Conservation (phyloP, 2,113 vertebrate species). For the Enhydra lutris region DNA sequence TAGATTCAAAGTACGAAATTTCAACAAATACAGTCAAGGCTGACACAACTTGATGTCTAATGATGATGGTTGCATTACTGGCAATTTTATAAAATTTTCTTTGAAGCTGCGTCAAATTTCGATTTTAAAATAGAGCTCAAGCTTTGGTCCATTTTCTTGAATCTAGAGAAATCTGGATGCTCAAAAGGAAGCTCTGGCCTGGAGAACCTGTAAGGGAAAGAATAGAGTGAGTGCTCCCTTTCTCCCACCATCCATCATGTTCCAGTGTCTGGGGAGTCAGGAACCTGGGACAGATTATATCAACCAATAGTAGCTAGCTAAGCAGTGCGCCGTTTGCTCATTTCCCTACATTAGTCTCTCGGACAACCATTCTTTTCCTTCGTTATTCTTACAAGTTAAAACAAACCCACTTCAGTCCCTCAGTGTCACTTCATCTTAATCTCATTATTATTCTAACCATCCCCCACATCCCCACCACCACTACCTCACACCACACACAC, state of each 20-base stretch:
- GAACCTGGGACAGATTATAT: neutral
- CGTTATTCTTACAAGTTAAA: neutral
- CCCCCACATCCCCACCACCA: neutral
- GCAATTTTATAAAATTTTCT: conserved; percentile 49
- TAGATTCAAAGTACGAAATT: neutral
- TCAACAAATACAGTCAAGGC: neutral
- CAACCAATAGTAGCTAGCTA: neutral
- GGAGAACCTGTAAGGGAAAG: neutral
- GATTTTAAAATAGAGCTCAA: conserved; percentile 1
- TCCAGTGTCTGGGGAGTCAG: neutral
- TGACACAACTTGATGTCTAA: neutral
- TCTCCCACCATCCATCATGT: neutral
- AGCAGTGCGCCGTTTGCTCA: neutral
- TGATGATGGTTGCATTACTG: neutral
- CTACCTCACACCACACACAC: neutral
- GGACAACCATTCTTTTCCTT: neutral
- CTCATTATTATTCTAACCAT: neutral
- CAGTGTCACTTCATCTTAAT: neutral
- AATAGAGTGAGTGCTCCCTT: neutral
- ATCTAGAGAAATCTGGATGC: neutral
- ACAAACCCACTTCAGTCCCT: neutral
- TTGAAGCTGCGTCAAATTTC: conserved; percentile 45
- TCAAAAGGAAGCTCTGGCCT: neutral
- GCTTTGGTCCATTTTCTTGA: conserved; percentile 19
- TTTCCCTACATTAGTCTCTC: neutral